Percentiles rank a stretch among this genome's conserved stretches.
These are phyloP conservation scores for Cromileptes altivelis DNA, from an alignment of 2,113 vertebrate species.

Conservation along the genomic window DNA sequence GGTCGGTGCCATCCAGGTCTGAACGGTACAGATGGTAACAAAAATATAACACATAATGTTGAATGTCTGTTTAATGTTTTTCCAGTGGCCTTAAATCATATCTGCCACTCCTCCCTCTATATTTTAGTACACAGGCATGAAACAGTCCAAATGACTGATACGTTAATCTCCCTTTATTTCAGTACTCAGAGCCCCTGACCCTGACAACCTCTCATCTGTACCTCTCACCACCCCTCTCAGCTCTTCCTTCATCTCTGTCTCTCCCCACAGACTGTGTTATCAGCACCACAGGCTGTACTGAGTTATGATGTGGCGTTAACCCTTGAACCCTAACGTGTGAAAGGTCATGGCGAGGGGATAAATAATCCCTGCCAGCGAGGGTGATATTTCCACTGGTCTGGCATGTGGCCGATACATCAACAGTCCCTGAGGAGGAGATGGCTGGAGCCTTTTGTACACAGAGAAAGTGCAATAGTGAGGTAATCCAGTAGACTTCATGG, in stretches of 20 bases:
- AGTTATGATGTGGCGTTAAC: conserved; percentile 64
- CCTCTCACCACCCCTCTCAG: background rate
- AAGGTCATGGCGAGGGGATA: conserved; percentile 36
- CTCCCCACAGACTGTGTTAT: conserved; percentile 19
- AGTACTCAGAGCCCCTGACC: conserved; percentile 20
- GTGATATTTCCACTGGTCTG: background rate
- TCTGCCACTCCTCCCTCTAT: background rate
- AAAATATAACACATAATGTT: background rate
- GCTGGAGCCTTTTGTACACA: background rate
- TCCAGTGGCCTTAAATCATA: background rate
- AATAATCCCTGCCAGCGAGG: conserved; percentile 39
- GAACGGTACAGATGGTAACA: background rate
- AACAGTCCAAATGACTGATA: conserved; percentile 1
- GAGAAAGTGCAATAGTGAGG: background rate
- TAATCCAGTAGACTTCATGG: background rate
- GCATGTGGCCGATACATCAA: background rate
- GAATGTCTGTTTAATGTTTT: background rate
- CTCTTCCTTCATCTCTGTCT: background rate
- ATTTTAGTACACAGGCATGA: background rate
- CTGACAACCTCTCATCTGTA: conserved; percentile 5
- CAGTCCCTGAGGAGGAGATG: too few relatives aligned
- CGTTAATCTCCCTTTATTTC: conserved; percentile 30
- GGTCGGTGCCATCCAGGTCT: background rate
- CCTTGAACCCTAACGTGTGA: conserved; percentile 29
- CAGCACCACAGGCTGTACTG: conserved; percentile 17